phyloP scores from a whole-genome alignment of 2,888 invertebrate species.

The Tuta absoluta region DNA sequence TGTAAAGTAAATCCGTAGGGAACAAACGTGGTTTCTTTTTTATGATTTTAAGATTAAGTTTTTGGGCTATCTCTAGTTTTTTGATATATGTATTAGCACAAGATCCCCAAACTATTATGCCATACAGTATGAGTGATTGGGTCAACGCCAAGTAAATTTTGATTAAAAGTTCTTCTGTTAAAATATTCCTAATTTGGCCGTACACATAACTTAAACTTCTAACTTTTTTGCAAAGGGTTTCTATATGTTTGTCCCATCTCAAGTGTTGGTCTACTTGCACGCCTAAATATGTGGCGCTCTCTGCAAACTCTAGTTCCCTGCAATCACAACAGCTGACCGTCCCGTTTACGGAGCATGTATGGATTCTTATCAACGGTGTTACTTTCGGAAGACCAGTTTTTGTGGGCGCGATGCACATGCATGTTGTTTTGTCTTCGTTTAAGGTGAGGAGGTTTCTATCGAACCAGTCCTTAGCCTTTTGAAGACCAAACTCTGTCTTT shows the following conservation, averaged over 20 bases:
- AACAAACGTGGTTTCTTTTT: background rate
- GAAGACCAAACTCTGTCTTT: background rate
- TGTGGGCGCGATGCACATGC: background rate
- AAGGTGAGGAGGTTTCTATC: background rate
- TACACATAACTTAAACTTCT: background rate
- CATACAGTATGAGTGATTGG: constrained; percentile 16
- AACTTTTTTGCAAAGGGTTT: background rate
- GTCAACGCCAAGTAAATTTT: background rate
- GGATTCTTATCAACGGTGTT: background rate
- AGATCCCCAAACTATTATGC: constrained; percentile 11
- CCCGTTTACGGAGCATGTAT: background rate
- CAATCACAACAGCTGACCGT: background rate
- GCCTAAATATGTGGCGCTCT: background rate
- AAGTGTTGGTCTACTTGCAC: background rate
- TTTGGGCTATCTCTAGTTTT: constrained; percentile 4
- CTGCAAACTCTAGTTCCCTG: background rate
- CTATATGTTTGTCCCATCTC: background rate
- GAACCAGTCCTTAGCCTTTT: background rate
- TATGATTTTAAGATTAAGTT: background rate
- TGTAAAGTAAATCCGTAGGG: background rate
- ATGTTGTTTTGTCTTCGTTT: background rate
- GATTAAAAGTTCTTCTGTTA: background rate
- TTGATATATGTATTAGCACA: background rate
- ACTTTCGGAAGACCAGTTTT: background rate
- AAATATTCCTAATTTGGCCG: background rate